Percentiles rank a stretch among this genome's conserved stretches.
Evolutionary conservation across 2,113 vertebrate genomes (phyloP).

Genomic region (Poeciliopsis occidentalis): DNA sequence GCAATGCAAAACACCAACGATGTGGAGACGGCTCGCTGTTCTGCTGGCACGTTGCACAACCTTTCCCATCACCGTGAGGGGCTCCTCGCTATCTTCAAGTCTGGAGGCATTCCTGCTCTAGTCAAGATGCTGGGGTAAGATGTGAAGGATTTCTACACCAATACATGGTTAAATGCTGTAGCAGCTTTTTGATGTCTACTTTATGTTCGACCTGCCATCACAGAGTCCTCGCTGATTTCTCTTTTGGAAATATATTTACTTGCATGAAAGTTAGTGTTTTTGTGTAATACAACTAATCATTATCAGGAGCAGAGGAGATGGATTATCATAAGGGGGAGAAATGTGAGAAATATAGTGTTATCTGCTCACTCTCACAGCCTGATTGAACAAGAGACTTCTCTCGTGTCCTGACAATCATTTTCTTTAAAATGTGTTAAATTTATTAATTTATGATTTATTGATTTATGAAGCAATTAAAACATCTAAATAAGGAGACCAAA

Average conservation of each 20-base stretch:
- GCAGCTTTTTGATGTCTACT: not conserved
- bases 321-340: too few species aligned
- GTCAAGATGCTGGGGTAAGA: slow-evolving; percentile 97
- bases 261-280: not conserved
- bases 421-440: too few species aligned
- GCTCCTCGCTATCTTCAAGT: slow-evolving; percentile 97
- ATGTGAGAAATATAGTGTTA: too few species aligned
- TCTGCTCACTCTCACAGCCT: too few species aligned
- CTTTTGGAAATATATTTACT: not conserved
- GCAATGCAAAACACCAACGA: slow-evolving; percentile 98
- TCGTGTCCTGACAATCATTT: too few species aligned
- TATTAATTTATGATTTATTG: too few species aligned
- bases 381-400: too few species aligned
- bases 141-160: not conserved
- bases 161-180: not conserved
- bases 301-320: too few species aligned
- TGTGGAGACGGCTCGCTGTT: slow-evolving; percentile 96
- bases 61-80: slow-evolving; percentile 98
- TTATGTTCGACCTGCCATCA: not conserved
- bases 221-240: not conserved
- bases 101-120: slow-evolving; percentile 95
- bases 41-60: slow-evolving; percentile 96
- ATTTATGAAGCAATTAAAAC: too few species aligned
- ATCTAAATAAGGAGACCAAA: too few species aligned
- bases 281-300: not conserved